Evolutionary conservation across 2,113 vertebrate species (phyloP), one percentile per base, ranked within the genome.

Genomic region (Ammodramus savannarum): DNA sequence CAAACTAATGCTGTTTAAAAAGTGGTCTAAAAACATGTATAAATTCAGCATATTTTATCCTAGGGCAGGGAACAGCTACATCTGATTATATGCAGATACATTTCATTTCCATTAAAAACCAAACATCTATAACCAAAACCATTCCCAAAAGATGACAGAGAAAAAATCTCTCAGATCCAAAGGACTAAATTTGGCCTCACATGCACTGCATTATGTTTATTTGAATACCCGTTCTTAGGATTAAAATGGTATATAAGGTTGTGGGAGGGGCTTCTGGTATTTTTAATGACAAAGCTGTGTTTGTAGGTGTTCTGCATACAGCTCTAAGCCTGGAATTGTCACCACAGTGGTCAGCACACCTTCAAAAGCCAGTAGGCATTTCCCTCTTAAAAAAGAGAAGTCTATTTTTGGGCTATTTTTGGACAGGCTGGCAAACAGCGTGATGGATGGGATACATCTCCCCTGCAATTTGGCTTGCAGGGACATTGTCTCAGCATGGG

Each of bases 401-500:
- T 38, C 58, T 32, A 65, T 3, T 51, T 51, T 51, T 51, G 26
- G 63, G 34, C 49, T 32, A 0, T 32, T 76, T 79, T 38, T 65
- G 51, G 78, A 13, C 17, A 69, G 32, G 59, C 1, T 79, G 87
- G 46, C 49, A 46, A 87, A 73, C 26, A 43, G 41, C 34, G 18
- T 41, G 46, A n/a, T 0, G 17, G 34, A 16, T 1, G 7, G n/a
- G 72, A 29, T 6, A 15, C 41, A 32, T 11, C 16, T 18, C 15
- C 66, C 43, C 75, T 61, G 83, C 63, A n/a, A 3, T 20, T 13
- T 44, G 38, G 57, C 61, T 58, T 23, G 57, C 66, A 29, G 80
- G n/a, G 38, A 26, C 51, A 17, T 9, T 8, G 51, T 20, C 3
- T 3, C 84, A 51, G 76, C 59, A 49, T 0, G 0, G 43, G 72